Evolutionary conservation across 2,888 invertebrate genomes (phyloP).

Genomic region (Podabrus alpinus): DNA sequence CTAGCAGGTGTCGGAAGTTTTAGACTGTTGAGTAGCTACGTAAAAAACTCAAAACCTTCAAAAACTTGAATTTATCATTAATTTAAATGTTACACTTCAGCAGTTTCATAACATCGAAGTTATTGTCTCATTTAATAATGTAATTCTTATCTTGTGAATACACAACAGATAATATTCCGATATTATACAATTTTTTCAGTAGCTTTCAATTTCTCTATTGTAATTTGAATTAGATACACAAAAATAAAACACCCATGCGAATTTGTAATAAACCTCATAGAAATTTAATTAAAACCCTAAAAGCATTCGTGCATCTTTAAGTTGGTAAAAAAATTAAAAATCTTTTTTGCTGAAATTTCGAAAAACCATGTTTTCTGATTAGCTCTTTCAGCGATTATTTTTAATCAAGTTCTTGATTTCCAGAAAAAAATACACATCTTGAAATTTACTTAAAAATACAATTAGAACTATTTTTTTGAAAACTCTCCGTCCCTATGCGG

Average conservation of each 20-base stretch:
- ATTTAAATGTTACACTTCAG: neutral
- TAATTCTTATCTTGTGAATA: neutral
- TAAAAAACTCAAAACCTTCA: constrained; percentile 2
- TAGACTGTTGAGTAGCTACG: neutral
- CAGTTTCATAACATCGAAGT: constrained; percentile 1
- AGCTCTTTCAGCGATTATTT: no score
- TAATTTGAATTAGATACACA: neutral
- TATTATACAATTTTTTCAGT: neutral
- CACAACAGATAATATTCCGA: neutral
- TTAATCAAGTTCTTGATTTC: no score
- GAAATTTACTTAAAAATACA: no score
- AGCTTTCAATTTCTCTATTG: neutral
- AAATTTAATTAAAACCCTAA: neutral
- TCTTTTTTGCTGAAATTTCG: no score
- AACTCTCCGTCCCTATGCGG: no score
- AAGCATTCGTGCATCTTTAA: neutral
- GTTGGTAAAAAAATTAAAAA: no score
- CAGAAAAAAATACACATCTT: no score
- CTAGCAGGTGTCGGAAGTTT: constrained; percentile 2
- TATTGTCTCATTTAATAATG: neutral
- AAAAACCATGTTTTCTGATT: no score
- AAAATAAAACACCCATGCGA: neutral
- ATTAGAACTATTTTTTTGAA: no score
- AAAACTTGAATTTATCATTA: constrained; percentile 4
- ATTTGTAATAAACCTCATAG: neutral